Percentiles rank a stretch among this genome's conserved stretches.
These are phyloP conservation scores for Mastomys natalensis DNA, from an alignment of 2,113 vertebrate species.

Conservation along the genomic window DNA sequence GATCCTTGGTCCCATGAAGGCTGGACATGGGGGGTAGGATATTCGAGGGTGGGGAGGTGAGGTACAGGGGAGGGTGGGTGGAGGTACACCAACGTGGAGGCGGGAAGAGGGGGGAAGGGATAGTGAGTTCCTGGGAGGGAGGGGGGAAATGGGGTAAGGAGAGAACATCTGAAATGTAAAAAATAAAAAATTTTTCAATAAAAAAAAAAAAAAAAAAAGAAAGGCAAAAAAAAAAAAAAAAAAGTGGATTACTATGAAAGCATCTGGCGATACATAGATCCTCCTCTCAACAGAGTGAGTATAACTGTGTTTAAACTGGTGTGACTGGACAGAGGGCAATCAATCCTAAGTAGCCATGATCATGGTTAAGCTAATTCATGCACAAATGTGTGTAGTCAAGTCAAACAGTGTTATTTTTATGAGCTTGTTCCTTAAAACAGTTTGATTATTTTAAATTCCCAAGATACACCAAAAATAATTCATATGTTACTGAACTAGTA, in stretches of 20 bases:
- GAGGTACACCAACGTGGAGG: too few relatives aligned
- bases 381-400: slow-evolving; percentile 18
- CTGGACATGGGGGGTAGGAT: too few relatives aligned
- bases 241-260: neutral
- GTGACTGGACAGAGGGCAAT: neutral
- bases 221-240: too few relatives aligned
- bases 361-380: neutral
- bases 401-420: neutral
- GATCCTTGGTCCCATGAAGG: too few relatives aligned
- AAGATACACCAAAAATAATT: neutral
- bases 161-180: too few relatives aligned
- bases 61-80: too few relatives aligned
- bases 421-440: neutral
- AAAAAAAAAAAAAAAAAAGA: too few relatives aligned
- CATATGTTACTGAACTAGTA: neutral
- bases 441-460: neutral
- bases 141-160: too few relatives aligned
- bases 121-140: too few relatives aligned
- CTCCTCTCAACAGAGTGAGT: neutral
- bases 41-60: too few relatives aligned
- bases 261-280: neutral
- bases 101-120: too few relatives aligned
- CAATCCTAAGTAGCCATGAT: neutral
- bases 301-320: neutral
- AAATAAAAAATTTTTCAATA: too few relatives aligned